Evolutionary conservation across 2,797 vertebrate genomes (phyloP), one percentile per base, ranked within the genome.

Genomic region (Oreortyx pictus): DNA sequence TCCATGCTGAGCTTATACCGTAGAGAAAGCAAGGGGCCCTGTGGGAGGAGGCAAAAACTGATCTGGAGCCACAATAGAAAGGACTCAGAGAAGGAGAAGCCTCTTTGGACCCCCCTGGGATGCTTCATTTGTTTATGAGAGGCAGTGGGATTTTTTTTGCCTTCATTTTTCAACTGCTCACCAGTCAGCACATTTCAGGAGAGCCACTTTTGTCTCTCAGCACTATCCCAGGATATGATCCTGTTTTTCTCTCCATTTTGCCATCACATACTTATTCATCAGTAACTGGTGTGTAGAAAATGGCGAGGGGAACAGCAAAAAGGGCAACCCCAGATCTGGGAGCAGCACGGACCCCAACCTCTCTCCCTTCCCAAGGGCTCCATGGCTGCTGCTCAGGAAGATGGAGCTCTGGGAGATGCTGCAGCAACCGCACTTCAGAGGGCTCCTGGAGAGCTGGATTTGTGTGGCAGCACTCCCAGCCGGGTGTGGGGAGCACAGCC

Each of bases 401-500:
- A 50, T 24, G 37, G 6, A 52, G 14, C 33, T 46, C 23, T 1
- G 4, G 44, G 65, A 15, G 37, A 49, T 9, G 37, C 24, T 22
- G 43, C 24, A 49, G 41, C 18, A 57, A 52, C 49, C 5, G 14
- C 13, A 67, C 19, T 70, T 80, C 25, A 1, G 6, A 43, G 25
- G 16, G 77, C 72, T 37, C 46, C 11, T 7, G 9, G 25, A 47
- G 37, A 90, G 39, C 49, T 41, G 62, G 79, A 64, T 61, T 76
- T 61, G 24, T 33, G 1, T 0, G 17, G 87, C 14, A 46, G 41
- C 27, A 39, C 11, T 80, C 27, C 97, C 97, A 2, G 95, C 97
- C 13, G 65, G 49, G 97, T 99, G 86, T 97, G 97, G 94, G 95
- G 82, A 0, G 97, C 98, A 31, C 95, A 50, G 0, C 97, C 95